phyloP scores from a whole-genome alignment of 2,113 vertebrate species.

The Plestiodon gilberti region DNA sequence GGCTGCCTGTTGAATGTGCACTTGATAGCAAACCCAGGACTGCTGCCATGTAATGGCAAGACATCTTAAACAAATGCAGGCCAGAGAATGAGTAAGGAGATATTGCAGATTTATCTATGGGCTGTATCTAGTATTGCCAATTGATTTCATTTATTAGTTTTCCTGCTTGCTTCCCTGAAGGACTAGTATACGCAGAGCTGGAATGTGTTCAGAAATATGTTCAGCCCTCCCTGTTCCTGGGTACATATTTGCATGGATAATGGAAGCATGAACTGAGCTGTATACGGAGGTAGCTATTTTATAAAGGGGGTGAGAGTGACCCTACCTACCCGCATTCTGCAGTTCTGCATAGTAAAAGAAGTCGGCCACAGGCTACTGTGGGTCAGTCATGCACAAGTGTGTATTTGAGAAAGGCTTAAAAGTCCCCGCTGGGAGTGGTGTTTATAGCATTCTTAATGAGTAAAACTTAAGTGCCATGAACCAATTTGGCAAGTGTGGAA shows the following conservation, averaged over 20 bases:
- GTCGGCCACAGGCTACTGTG: background rate
- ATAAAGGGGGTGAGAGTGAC: background rate
- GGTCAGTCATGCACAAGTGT: constrained; percentile 22
- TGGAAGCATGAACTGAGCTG: background rate
- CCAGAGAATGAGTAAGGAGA: background rate
- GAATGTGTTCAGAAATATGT: background rate
- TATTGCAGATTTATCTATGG: background rate
- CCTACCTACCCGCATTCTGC: background rate
- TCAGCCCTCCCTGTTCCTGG: background rate
- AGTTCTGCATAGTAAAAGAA: background rate
- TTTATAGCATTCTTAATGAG: constrained; percentile 33
- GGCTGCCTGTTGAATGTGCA: background rate
- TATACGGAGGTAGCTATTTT: background rate
- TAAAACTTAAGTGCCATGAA: constrained; percentile 18
- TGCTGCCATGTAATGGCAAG: background rate
- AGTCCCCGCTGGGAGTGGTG: background rate
- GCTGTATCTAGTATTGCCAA: no score
- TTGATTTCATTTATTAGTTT: background rate
- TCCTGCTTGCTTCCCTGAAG: background rate
- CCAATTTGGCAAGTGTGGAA: constrained; percentile 28
- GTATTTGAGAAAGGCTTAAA: constrained; percentile 41
- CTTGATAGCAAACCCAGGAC: background rate
- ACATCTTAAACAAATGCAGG: background rate
- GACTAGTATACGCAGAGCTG: background rate
- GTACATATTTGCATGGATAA: background rate